A percentile compares a stretch with the other conserved stretches of the same genome.
phyloP scores from a whole-genome alignment of 1,140 invertebrate genomes.

The Sitodiplosis mosellana region DNA sequence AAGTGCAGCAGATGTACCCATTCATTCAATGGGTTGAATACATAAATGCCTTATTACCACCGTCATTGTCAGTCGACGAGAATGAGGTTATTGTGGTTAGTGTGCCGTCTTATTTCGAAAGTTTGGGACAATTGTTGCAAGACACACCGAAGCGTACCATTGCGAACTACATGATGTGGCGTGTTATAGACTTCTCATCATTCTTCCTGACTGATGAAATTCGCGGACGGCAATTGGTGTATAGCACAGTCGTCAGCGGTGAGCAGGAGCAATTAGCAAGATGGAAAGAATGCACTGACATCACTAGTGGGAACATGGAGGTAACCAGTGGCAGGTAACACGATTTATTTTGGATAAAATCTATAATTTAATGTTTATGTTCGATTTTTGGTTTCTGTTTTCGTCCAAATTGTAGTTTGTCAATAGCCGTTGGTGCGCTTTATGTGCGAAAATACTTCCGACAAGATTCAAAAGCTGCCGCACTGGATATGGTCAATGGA shows the following conservation, averaged over 20 bases:
- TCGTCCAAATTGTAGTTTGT: slow-evolving; percentile 31
- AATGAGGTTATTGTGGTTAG: slow-evolving; percentile 65
- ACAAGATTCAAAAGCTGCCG: slow-evolving; percentile 46
- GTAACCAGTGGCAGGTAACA: no score
- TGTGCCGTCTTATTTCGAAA: slow-evolving; percentile 54
- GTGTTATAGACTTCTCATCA: slow-evolving; percentile 48
- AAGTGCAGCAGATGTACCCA: slow-evolving; percentile 54
- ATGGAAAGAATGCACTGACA: slow-evolving; percentile 70
- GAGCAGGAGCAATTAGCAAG: slow-evolving; percentile 52
- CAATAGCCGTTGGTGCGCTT: slow-evolving; percentile 52
- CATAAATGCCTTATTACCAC: slow-evolving; percentile 52
- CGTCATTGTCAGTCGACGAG: slow-evolving; percentile 34
- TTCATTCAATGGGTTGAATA: slow-evolving; percentile 38
- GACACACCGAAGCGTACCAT: slow-evolving; percentile 28
- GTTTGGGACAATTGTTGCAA: slow-evolving; percentile 36
- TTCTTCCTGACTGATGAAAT: slow-evolving; percentile 56
- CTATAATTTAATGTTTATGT: no score
- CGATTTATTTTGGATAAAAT: no score
- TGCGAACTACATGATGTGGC: slow-evolving; percentile 73
- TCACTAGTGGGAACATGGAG: slow-evolving; percentile 39
- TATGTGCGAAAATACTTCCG: slow-evolving; percentile 61
- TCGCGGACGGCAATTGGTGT: slow-evolving; percentile 48
- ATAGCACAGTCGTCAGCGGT: slow-evolving; percentile 53
- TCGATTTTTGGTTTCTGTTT: no score
- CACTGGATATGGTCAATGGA: slow-evolving; percentile 65